These are phyloP conservation scores for Acronicta aceris DNA, from an alignment of 2,888 invertebrate genomes.

Conservation along the genomic window DNA sequence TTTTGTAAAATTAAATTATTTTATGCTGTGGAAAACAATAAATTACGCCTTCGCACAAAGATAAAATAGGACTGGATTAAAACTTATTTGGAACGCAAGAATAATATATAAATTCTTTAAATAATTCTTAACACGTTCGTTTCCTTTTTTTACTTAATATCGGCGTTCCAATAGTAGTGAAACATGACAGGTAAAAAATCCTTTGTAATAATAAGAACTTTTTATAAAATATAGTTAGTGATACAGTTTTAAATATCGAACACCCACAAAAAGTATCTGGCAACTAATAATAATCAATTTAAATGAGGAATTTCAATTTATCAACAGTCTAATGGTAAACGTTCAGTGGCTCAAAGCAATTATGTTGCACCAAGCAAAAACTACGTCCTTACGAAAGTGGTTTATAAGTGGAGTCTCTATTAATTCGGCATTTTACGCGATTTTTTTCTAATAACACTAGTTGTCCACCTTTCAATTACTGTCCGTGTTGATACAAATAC, in stretches of 20 bases:
- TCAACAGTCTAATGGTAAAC: conserved; percentile 24
- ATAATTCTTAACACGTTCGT: too few relatives aligned
- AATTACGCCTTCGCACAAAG: conserved; percentile 29
- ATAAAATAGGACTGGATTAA: conserved; percentile 22
- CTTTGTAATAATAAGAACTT: neutral
- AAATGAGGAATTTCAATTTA: conserved; percentile 26
- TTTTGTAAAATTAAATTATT: neutral
- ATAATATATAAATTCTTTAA: too few relatives aligned
- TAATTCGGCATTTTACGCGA: conserved; percentile 39
- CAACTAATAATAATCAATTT: conserved; percentile 14
- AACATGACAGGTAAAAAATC: neutral
- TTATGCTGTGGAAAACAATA: conserved; percentile 31
- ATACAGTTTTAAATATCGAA: conserved; percentile 8
- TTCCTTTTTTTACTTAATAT: neutral
- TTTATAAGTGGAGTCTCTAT: conserved; percentile 53
- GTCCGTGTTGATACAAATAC: conserved; percentile 35
- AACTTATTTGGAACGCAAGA: neutral
- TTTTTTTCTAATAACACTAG: conserved; percentile 61
- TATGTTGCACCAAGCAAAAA: conserved; percentile 42
- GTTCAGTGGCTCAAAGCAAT: conserved; percentile 30
- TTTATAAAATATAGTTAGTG: conserved; percentile 4
- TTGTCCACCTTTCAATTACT: conserved; percentile 61
- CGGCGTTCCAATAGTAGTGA: neutral
- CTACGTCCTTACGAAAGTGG: conserved; percentile 50
- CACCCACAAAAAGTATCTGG: neutral